Conservation (phyloP, 2,797 vertebrate genomes). For the Gallinago nigripennis region DNA sequence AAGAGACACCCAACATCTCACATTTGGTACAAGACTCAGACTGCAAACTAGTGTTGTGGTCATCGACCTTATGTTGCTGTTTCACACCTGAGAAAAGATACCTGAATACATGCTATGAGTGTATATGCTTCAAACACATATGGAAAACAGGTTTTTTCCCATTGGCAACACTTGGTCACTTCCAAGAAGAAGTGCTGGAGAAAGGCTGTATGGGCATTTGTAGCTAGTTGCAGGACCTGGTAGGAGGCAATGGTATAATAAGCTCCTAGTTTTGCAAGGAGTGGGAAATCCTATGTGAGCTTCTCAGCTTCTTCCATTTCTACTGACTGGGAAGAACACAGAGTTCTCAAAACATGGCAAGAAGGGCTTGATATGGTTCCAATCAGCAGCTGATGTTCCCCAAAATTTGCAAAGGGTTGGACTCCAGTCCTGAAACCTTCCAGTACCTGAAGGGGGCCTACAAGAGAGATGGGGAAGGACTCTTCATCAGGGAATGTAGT, state of each 20-base stretch:
- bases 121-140: neutral
- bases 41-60: neutral
- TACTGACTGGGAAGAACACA: neutral
- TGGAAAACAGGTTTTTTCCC: neutral
- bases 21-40: neutral
- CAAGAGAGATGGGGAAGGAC: no score
- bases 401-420: neutral
- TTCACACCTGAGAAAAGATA: neutral
- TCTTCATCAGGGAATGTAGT: no score
- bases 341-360: neutral
- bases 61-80: neutral
- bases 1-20: neutral
- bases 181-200: neutral
- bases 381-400: neutral
- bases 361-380: neutral
- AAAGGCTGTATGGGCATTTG: neutral
- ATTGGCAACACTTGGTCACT: neutral
- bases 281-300: neutral
- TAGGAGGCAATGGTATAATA: neutral
- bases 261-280: neutral
- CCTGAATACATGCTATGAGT: accelerated
- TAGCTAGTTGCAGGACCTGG: neutral
- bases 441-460: no score
- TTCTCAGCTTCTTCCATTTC: neutral
- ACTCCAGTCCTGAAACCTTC: neutral